phyloP scores from a whole-genome alignment of 2,113 vertebrate genomes.

The Tichodroma muraria region DNA sequence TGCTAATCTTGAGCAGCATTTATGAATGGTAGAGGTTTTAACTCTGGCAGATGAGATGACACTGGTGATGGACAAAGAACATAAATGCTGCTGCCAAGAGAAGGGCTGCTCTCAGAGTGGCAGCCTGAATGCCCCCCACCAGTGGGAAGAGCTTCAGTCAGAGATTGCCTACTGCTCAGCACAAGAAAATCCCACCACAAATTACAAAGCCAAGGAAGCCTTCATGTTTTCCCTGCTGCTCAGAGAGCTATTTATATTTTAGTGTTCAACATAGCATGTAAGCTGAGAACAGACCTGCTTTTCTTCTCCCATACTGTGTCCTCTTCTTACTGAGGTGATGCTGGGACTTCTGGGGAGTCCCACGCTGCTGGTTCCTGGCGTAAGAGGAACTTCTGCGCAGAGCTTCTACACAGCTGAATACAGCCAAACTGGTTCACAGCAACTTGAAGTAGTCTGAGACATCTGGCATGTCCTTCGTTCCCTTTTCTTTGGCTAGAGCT shows the following conservation, averaged over 20 bases:
- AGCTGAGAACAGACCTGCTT: constrained; percentile 49
- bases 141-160: constrained; percentile 46
- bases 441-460: background rate
- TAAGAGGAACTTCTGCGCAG: background rate
- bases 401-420: background rate
- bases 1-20: background rate
- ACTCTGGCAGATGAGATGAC: background rate
- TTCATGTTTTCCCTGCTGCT: constrained; percentile 58
- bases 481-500: background rate
- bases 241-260: constrained; percentile 20
- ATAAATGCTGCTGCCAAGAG: background rate
- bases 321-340: background rate
- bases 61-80: background rate
- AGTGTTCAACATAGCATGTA: background rate
- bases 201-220: constrained; percentile 44
- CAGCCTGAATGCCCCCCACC: constrained; percentile 33
- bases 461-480: background rate
- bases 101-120: background rate
- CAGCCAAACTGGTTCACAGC: background rate
- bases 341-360: background rate
- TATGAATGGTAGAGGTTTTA: background rate
- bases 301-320: constrained; percentile 14
- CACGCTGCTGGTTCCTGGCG: background rate
- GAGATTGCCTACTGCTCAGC: background rate
- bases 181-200: constrained; percentile 48